Percentiles rank a stretch among this genome's conserved stretches.
Evolutionary conservation across 2,113 vertebrate species (phyloP).

Genomic region (Xerus inauris): DNA sequence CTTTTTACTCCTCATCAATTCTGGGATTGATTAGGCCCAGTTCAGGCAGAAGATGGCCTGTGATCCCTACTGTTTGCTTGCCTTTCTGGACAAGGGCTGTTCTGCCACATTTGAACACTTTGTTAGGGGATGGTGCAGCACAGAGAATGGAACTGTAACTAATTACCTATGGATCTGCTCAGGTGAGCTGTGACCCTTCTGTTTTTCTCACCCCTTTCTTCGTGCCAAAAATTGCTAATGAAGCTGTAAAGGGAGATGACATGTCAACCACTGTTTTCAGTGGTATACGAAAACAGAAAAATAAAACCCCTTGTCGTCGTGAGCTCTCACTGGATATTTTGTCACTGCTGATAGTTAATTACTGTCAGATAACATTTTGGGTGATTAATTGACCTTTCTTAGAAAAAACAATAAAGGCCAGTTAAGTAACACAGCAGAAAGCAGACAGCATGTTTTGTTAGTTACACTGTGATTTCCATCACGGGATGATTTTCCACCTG

Average conservation of each 20-base stretch:
- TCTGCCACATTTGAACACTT: background rate
- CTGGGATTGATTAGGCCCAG: background rate
- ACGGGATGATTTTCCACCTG: background rate
- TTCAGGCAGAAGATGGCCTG: background rate
- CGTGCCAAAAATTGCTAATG: constrained; percentile 22
- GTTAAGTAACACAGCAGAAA: constrained; percentile 81
- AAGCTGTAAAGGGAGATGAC: constrained; percentile 30
- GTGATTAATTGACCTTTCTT: constrained; percentile 86
- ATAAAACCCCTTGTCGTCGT: constrained; percentile 72
- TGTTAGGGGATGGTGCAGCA: background rate
- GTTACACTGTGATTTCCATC: constrained; percentile 24
- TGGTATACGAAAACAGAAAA: constrained; percentile 65
- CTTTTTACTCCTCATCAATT: background rate
- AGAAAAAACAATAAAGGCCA: constrained; percentile 83
- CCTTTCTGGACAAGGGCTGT: background rate
- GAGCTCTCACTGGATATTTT: constrained; percentile 76
- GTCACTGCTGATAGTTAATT: constrained; percentile 85
- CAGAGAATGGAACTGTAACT: background rate
- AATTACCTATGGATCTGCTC: background rate
- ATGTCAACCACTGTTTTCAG: background rate
- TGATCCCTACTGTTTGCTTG: background rate
- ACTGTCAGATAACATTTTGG: constrained; percentile 82
- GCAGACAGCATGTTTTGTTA: constrained; percentile 34
- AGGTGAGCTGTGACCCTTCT: background rate
- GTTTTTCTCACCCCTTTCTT: constrained; percentile 28